These are phyloP conservation scores for Linhomoeus sp. DNA, from an alignment of 2,888 invertebrate species.

Conservation along the genomic window DNA sequence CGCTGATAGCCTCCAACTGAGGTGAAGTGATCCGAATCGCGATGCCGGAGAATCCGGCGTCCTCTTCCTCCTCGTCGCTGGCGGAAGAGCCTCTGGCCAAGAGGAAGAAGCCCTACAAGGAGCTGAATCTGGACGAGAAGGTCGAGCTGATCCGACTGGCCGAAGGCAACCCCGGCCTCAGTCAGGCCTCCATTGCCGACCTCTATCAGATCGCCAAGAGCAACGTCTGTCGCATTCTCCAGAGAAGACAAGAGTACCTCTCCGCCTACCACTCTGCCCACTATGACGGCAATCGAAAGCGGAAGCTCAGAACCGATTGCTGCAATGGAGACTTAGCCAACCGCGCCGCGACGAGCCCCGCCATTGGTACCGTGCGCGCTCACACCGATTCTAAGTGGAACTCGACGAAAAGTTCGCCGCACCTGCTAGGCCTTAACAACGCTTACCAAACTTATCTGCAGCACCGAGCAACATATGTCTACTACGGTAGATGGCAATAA, in stretches of 20 bases:
- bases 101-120: conserved; percentile 19
- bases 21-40: no score
- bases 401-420: no score
- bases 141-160: conserved; percentile 19
- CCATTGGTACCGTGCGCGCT: no score
- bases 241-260: conserved; percentile 18
- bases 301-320: conserved; percentile 12
- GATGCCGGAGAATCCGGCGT: no score
- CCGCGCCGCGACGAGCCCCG: no score
- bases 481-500: no score
- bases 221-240: conserved; percentile 22
- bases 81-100: background rate
- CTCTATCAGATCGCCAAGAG: conserved; percentile 20
- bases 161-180: conserved; percentile 16
- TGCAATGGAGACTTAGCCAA: no score
- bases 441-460: no score
- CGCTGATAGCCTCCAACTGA: no score
- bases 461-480: no score
- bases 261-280: conserved; percentile 11
- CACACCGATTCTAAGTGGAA: no score
- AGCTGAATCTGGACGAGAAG: conserved; percentile 20
- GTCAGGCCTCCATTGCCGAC: conserved; percentile 19
- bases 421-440: no score
- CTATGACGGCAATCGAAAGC: conserved; percentile 12
- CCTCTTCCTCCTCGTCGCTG: background rate